phyloP scores from a whole-genome alignment of 2,888 invertebrate species.

The Chorisops tibialis region DNA sequence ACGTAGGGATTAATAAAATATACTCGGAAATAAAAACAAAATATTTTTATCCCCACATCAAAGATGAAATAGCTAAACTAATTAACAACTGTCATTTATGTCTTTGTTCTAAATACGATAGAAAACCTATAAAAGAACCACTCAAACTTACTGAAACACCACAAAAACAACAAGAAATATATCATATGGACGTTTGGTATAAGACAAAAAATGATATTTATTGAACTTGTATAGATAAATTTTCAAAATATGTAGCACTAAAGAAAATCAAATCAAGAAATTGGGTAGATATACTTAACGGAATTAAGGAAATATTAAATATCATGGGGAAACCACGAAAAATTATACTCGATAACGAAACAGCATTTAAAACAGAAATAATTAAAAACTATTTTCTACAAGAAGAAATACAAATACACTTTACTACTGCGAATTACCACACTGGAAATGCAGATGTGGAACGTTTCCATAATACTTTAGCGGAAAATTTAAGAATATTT shows the following conservation, averaged over 20 bases:
- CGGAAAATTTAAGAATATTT: slow-evolving; percentile 5
- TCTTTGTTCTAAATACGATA: slow-evolving; percentile 4
- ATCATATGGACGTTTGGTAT: slow-evolving; percentile 4
- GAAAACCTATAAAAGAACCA: slow-evolving; percentile 1
- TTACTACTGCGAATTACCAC: neutral
- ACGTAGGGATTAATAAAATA: neutral
- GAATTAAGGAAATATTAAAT: neutral
- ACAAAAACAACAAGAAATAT: neutral
- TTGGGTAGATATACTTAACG: neutral
- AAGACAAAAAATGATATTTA: neutral
- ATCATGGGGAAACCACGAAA: slow-evolving; percentile 5
- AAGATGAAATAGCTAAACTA: neutral
- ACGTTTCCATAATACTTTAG: slow-evolving; percentile 3
- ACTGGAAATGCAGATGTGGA: slow-evolving; percentile 6
- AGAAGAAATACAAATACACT: slow-evolving; percentile 4
- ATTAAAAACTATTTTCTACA: neutral
- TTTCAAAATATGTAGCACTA: neutral
- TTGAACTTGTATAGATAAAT: slow-evolving; percentile 6
- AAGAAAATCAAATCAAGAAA: neutral
- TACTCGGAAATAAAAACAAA: neutral
- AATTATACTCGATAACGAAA: slow-evolving; percentile 1
- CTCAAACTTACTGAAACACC: neutral
- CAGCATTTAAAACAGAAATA: neutral
- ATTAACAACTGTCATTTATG: slow-evolving; percentile 11
- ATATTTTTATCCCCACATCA: neutral